Conservation (phyloP, 2,888 invertebrate species). For the Scelioninae gen. 2 region DNA sequence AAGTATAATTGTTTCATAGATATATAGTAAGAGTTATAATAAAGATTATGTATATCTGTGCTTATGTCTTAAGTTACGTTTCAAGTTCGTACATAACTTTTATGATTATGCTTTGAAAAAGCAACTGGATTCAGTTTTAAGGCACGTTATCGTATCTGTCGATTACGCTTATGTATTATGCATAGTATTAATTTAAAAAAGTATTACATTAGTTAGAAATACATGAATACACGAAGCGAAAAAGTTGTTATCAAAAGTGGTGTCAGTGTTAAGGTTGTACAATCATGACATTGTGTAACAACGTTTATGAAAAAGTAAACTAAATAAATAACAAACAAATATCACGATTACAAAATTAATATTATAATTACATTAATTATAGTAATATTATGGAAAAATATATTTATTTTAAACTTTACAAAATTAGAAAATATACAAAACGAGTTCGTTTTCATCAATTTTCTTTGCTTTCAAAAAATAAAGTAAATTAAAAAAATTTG, state of each 20-base stretch:
- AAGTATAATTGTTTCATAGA: constrained; percentile 42
- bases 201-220: constrained; percentile 40
- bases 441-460: no score
- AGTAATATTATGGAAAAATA: no score
- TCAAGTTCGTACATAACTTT: constrained; percentile 28
- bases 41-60: constrained; percentile 46
- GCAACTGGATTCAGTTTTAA: constrained; percentile 36
- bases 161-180: constrained; percentile 34
- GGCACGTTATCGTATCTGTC: constrained; percentile 44
- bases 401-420: no score
- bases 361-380: no score
- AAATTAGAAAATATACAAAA: no score
- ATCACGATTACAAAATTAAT: no score
- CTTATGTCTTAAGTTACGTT: constrained; percentile 35
- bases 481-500: no score
- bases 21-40: constrained; percentile 34
- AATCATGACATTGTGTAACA: no score
- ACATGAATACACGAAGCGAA: constrained; percentile 33
- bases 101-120: constrained; percentile 38
- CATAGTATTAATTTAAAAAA: constrained; percentile 9
- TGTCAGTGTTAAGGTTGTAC: constrained; percentile 26
- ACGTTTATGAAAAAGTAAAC: no score
- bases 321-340: no score
- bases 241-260: constrained; percentile 46
- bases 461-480: no score